Base-by-base conservation (phyloP, 2,113 vertebrate genomes). In the Alligator mississippiensis region DNA sequence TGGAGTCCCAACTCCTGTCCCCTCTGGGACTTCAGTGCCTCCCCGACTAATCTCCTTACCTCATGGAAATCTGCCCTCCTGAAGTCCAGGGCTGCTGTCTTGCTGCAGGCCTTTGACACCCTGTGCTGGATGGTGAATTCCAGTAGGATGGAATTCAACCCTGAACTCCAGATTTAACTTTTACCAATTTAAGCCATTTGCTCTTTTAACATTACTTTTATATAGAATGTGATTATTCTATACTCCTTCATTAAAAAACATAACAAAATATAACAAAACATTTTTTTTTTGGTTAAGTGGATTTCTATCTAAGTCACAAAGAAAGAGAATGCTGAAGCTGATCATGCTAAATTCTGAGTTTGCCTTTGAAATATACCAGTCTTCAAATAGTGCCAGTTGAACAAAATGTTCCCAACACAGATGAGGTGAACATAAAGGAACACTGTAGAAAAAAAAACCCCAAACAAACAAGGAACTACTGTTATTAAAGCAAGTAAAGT, bases 291-390 rank as follows among this genome's bases (percentile, higher is more conserved):
- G 75, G 4, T 34, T 38, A 72, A 57, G 24, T 6, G 84, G 16
- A 63, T 89, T 89, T 92, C 62, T 14, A 62, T 75, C 61, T 82
- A 13, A 61, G 12, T 89, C 89, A 89, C 85, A 93, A 76, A 84
- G 24, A 61, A 64, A 70, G 6, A 34, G 34, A 34, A 34, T 61
- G 5, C 5, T 87, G 80, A 12, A 82, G 1, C 3, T 72, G 27
- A 3, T 87, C 24, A 18, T 61, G 14, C 24, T 70, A 21, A 83
- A 15, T 78, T 70, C 25, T 78, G 28, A 55, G 55, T 34, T 4
- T 14, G 5, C 78, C 10, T 84, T 58, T 68, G 30, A 76, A 80
- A 90, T 3, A 6, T 57, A 62, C 1, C 63, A 82, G 3, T 68
- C 5, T 24, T 59, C 18, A 90, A 27, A 0, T 17, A 77, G 3